Evolutionary conservation across 2,888 invertebrate species (phyloP).

Genomic region (Luperina testacea): DNA sequence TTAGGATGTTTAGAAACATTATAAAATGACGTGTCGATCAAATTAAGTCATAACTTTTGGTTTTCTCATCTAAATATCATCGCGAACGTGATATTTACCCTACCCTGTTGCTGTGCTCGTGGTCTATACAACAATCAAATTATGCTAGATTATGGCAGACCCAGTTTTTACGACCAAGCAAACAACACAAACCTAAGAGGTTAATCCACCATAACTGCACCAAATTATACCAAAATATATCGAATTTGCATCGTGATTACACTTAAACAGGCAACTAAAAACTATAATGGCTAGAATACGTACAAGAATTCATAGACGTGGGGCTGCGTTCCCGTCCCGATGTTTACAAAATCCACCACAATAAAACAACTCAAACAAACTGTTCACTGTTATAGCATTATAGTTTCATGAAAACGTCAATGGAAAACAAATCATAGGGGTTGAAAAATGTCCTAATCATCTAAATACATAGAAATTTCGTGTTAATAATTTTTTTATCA

Average conservation of each 20-base stretch:
- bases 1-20: conserved; percentile 48
- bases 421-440: conserved; percentile 76
- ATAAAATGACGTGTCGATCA: conserved; percentile 57
- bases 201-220: conserved; percentile 72
- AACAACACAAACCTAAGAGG: conserved; percentile 79
- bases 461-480: conserved; percentile 87
- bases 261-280: conserved; percentile 73
- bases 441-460: conserved; percentile 76
- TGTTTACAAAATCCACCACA: conserved; percentile 88
- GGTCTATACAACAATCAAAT: conserved; percentile 71
- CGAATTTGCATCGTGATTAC: conserved; percentile 65
- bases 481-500: conserved; percentile 82
- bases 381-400: conserved; percentile 83
- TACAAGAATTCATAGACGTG: conserved; percentile 90
- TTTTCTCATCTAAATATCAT: conserved; percentile 50
- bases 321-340: conserved; percentile 87
- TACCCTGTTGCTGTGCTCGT: conserved; percentile 72
- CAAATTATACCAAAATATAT: conserved; percentile 68
- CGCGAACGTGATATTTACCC: conserved; percentile 58
- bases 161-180: conserved; percentile 74
- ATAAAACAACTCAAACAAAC: conserved; percentile 78
- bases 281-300: conserved; percentile 84
- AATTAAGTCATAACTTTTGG: conserved; percentile 40
- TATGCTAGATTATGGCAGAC: conserved; percentile 73
- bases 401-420: conserved; percentile 79